Conservation (phyloP, 1,140 invertebrate species). For the Microplitis demolitor region DNA sequence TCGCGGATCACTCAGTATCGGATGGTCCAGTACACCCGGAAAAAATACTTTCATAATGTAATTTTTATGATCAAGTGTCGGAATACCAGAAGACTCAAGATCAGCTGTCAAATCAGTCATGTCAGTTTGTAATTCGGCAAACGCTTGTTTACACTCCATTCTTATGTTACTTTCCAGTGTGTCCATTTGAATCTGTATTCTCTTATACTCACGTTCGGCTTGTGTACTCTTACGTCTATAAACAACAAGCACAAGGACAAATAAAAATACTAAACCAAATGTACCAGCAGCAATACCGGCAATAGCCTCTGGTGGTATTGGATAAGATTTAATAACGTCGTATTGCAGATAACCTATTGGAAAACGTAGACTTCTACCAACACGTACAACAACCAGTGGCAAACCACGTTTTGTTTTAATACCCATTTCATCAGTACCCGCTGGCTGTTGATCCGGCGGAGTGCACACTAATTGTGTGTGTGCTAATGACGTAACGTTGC, state of each 20-base stretch:
- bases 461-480: slow-evolving; percentile 87
- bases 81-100: slow-evolving; percentile 93
- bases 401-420: slow-evolving; percentile 75
- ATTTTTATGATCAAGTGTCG: slow-evolving; percentile 92
- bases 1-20: slow-evolving; percentile 85
- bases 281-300: slow-evolving; percentile 83
- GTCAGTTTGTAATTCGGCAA: slow-evolving; percentile 98
- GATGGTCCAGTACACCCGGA: slow-evolving; percentile 90
- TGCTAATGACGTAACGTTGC: slow-evolving; percentile 92
- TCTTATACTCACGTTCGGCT: slow-evolving; percentile 93
- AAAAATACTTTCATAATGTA: slow-evolving; percentile 99
- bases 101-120: slow-evolving; percentile 98
- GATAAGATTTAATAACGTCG: slow-evolving; percentile 82
- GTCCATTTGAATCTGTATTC: slow-evolving; percentile 99
- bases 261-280: slow-evolving; percentile 80
- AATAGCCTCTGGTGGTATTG: slow-evolving; percentile 85
- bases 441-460: slow-evolving; percentile 84
- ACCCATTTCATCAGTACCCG: slow-evolving; percentile 84
- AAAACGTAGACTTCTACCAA: slow-evolving; percentile 85
- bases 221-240: slow-evolving; percentile 92
- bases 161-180: slow-evolving; percentile 97
- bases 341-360: slow-evolving; percentile 88
- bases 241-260: slow-evolving; percentile 84
- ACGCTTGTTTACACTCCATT: slow-evolving; percentile 97
- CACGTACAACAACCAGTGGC: slow-evolving; percentile 86